Percentiles rank a stretch among this genome's conserved stretches.
phyloP scores from a whole-genome alignment of 2,113 vertebrate genomes.

The Pomatorhinus ruficollis region DNA sequence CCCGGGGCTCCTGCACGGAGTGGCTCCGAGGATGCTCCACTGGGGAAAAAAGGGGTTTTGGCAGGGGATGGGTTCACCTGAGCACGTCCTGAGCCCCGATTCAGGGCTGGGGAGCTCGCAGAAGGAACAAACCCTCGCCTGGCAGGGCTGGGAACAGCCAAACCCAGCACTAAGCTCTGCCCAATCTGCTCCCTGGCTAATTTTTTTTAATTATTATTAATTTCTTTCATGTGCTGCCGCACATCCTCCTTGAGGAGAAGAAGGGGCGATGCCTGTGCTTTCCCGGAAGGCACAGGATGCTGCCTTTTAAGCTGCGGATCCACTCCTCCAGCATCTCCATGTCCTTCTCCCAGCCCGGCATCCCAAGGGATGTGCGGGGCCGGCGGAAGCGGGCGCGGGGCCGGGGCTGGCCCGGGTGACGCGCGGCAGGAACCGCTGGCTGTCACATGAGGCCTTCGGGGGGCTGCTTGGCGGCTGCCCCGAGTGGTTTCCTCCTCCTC shows the following conservation, averaged over 20 bases:
- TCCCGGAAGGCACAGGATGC: neutral
- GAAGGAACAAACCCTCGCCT: rapidly evolving
- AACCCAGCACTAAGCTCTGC: rapidly evolving
- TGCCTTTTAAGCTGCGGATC: neutral
- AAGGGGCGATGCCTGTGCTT: neutral
- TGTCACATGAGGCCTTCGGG: slow-evolving; percentile 15
- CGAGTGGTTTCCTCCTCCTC: slow-evolving; percentile 19
- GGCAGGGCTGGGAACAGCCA: neutral
- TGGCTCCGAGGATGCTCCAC: neutral
- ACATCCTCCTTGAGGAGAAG: neutral
- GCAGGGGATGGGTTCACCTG: neutral
- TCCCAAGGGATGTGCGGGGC: neutral
- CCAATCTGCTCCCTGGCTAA: neutral
- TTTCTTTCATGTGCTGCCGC: neutral
- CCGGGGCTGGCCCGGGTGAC: neutral
- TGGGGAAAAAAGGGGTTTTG: neutral
- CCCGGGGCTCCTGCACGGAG: rapidly evolving
- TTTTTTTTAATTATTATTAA: neutral
- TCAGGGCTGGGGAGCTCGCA: neutral
- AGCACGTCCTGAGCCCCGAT: rapidly evolving
- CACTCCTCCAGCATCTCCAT: rapidly evolving
- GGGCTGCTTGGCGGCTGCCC: neutral
- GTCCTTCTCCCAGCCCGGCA: neutral
- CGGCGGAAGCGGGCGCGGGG: neutral
- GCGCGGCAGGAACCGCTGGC: neutral